Conservation (phyloP, 2,888 invertebrate species). For the Notocelia uddmanniana region DNA sequence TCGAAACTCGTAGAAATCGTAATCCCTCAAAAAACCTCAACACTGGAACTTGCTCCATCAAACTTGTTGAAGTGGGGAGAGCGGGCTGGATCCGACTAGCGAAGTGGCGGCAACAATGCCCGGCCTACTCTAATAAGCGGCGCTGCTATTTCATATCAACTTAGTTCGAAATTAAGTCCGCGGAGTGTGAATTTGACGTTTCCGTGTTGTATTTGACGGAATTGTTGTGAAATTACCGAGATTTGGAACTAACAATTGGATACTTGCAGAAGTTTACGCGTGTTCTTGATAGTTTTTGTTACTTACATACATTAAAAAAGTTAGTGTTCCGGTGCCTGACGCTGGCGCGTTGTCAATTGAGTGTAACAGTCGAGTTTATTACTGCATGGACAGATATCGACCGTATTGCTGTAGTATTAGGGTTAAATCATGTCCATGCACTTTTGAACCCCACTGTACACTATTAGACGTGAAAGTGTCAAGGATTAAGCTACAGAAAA, state of each 20-base stretch:
- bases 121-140: constrained; percentile 36
- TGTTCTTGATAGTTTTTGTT: neutral
- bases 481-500: no score
- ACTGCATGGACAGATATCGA: no score
- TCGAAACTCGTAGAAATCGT: constrained; percentile 5
- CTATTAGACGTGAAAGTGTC: no score
- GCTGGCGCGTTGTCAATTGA: no score
- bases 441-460: no score
- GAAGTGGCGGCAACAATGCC: constrained; percentile 35
- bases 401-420: no score
- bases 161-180: constrained; percentile 16
- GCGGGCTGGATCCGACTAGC: constrained; percentile 29
- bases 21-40: constrained; percentile 38
- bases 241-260: neutral
- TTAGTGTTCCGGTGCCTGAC: neutral
- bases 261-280: neutral
- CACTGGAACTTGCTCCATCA: constrained; percentile 32
- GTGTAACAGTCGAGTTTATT: no score
- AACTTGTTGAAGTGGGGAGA: constrained; percentile 39
- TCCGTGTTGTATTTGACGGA: neutral
- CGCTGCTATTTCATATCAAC: constrained; percentile 28
- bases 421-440: no score
- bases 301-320: neutral
- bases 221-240: neutral
- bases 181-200: neutral